phyloP scores from a whole-genome alignment of 2,888 invertebrate genomes.

The Anorthoa munda region DNA sequence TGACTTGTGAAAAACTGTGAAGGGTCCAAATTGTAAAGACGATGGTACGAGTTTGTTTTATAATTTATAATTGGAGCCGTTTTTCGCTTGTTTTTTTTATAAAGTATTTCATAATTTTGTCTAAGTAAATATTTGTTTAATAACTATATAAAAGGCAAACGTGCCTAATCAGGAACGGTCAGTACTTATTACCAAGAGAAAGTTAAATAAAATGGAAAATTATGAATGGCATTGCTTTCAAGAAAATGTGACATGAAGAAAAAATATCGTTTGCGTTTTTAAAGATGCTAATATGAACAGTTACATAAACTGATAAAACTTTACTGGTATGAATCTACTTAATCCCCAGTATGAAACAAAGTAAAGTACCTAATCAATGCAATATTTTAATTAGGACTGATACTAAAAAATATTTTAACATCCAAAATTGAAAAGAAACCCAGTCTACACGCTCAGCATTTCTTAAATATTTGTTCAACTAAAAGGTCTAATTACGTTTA shows the following conservation, averaged over 20 bases:
- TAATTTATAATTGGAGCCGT: constrained; percentile 18
- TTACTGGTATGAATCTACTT: too few relatives aligned
- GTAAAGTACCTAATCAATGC: background rate
- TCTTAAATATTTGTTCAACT: constrained; percentile 10
- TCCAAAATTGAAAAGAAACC: constrained; percentile 6
- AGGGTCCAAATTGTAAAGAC: constrained; percentile 13
- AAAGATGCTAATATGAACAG: too few relatives aligned
- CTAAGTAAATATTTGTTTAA: background rate
- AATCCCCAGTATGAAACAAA: too few relatives aligned
- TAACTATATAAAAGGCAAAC: background rate
- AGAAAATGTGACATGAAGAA: background rate
- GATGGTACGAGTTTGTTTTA: constrained; percentile 2
- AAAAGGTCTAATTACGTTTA: constrained; percentile 30
- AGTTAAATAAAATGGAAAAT: background rate
- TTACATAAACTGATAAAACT: too few relatives aligned
- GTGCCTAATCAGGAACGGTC: background rate
- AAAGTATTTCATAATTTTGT: background rate
- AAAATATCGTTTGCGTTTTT: too few relatives aligned
- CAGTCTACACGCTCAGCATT: background rate
- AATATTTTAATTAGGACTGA: constrained; percentile 8
- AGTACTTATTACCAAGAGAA: background rate
- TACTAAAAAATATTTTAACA: background rate
- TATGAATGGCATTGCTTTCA: background rate
- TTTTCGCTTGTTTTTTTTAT: background rate
- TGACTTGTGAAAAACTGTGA: constrained; percentile 29